phyloP scores from a whole-genome alignment of 2,113 vertebrate species.

The Dendrocopos noguchii region DNA sequence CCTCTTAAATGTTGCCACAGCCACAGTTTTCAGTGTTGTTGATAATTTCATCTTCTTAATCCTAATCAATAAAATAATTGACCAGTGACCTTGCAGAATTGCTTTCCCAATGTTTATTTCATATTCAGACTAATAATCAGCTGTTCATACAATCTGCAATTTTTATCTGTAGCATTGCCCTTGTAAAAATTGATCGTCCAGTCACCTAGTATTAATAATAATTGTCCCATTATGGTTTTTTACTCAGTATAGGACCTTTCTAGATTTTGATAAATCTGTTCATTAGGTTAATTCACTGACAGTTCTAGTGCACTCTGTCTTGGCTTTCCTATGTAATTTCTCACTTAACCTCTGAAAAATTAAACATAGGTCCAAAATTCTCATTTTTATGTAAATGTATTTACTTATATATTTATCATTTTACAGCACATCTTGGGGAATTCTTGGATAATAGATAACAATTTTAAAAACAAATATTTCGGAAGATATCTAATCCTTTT shows the following conservation, averaged over 20 bases:
- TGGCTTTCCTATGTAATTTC: background rate
- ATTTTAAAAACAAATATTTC: background rate
- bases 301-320: conserved; percentile 16
- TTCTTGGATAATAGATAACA: background rate
- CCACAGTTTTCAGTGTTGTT: background rate
- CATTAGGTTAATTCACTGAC: conserved; percentile 37
- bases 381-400: background rate
- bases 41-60: background rate
- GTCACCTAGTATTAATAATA: conserved; percentile 14
- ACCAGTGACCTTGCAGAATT: background rate
- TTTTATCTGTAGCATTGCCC: conserved; percentile 35
- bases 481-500: background rate
- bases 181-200: conserved; percentile 24
- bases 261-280: conserved; percentile 53
- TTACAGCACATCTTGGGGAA: background rate
- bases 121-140: background rate
- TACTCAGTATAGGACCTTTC: conserved; percentile 22
- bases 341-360: conserved; percentile 3
- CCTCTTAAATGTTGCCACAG: background rate
- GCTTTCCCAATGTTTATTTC: conserved; percentile 5
- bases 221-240: conserved; percentile 21
- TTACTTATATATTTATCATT: background rate
- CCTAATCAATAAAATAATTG: conserved; percentile 16
- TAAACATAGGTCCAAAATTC: background rate
- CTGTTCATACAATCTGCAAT: background rate